These are phyloP conservation scores for Drosophila funebris DNA, from an alignment of 1,140 invertebrate species.

Conservation along the genomic window DNA sequence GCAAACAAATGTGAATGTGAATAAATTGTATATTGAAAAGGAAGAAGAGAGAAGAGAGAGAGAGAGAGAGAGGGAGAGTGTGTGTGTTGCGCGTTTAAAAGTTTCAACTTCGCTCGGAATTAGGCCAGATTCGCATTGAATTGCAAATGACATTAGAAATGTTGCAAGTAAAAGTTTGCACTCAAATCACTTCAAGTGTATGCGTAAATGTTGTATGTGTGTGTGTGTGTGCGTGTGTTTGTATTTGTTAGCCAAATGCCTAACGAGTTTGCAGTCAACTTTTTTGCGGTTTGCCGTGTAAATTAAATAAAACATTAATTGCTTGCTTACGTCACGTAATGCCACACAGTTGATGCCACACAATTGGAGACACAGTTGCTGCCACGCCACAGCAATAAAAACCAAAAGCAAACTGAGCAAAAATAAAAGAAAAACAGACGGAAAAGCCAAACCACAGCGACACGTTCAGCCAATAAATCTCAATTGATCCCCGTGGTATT, in stretches of 20 bases:
- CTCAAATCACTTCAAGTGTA: neutral
- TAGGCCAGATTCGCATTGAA: slow-evolving; percentile 63
- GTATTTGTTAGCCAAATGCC: slow-evolving; percentile 19
- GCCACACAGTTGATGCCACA: slow-evolving; percentile 13
- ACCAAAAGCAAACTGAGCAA: neutral
- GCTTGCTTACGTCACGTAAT: slow-evolving; percentile 49
- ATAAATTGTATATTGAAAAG: slow-evolving; percentile 26
- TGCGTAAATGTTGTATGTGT: neutral
- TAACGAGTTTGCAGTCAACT: slow-evolving; percentile 33
- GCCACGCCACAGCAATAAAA: slow-evolving; percentile 1
- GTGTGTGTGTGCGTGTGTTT: neutral
- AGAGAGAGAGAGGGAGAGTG: neutral
- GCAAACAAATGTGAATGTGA: slow-evolving; percentile 24
- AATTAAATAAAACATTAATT: slow-evolving; percentile 73
- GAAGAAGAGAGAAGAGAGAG: neutral
- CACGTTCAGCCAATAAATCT: slow-evolving; percentile 74
- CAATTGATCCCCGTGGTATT: slow-evolving; percentile 72
- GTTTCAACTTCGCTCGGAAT: slow-evolving; percentile 39
- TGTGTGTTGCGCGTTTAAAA: slow-evolving; percentile 13
- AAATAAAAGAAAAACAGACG: slow-evolving; percentile 11
- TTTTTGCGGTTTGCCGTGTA: slow-evolving; percentile 26
- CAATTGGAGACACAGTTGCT: neutral
- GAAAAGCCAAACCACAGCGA: slow-evolving; percentile 48
- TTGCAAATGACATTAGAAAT: slow-evolving; percentile 68
- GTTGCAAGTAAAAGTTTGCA: slow-evolving; percentile 37